These are phyloP conservation scores for Solea senegalensis DNA, from an alignment of 2,113 vertebrate genomes.

Conservation along the genomic window DNA sequence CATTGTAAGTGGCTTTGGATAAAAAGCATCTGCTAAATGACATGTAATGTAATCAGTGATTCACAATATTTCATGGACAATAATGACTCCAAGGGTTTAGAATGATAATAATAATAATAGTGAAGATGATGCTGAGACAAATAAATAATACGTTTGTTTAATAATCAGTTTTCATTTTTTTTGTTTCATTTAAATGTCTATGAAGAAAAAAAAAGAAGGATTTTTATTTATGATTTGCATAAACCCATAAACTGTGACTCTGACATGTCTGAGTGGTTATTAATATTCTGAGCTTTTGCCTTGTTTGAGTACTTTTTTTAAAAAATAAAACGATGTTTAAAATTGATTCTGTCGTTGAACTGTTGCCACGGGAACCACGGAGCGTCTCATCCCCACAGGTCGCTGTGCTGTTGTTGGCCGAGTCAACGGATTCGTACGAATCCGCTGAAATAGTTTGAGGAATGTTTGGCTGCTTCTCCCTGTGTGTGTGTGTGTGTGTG, in stretches of 20 bases:
- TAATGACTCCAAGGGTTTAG: constrained; percentile 81
- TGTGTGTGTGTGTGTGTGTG: constrained; percentile 15
- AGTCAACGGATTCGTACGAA: constrained; percentile 40
- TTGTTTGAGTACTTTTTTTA: constrained; percentile 97
- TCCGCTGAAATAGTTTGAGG: constrained; percentile 21
- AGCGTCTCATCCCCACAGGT: constrained; percentile 16
- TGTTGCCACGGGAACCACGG: constrained; percentile 16
- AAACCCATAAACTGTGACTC: constrained; percentile 92
- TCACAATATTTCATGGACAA: constrained; percentile 81
- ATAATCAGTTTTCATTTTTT: constrained; percentile 44
- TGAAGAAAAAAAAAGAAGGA: constrained; percentile 44
- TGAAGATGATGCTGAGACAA: constrained; percentile 78
- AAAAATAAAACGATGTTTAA: constrained; percentile 98
- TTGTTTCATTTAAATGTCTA: constrained; percentile 50
- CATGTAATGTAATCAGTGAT: constrained; percentile 1
- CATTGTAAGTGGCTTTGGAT: too few relatives aligned
- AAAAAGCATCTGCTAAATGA: too few relatives aligned
- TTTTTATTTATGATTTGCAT: constrained; percentile 88
- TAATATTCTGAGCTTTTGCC: constrained; percentile 89
- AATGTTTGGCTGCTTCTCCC: constrained; percentile 39
- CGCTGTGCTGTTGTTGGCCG: constrained; percentile 43
- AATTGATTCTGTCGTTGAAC: constrained; percentile 65
- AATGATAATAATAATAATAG: constrained; percentile 20
- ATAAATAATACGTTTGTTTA: constrained; percentile 82
- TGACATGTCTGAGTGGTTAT: constrained; percentile 84